Evolutionary conservation across 2,797 vertebrate species (phyloP).

Genomic region (Aphelocoma californica): DNA sequence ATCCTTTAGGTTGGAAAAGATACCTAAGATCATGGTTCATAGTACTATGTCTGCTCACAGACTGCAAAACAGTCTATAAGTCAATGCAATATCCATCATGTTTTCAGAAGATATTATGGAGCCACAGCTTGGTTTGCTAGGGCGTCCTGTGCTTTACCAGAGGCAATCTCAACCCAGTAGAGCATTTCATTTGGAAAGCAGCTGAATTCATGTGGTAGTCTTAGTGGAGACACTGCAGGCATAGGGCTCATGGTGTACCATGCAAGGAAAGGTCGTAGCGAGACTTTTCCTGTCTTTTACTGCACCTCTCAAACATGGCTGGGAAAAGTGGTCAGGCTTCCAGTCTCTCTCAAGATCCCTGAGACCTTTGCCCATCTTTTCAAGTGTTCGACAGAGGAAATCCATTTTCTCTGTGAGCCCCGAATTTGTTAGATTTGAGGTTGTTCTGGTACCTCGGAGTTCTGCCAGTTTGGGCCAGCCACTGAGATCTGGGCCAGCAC

Average conservation of each 20-base stretch:
- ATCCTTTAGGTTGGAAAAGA: neutral
- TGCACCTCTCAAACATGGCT: rapidly evolving
- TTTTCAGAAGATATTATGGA: rapidly evolving
- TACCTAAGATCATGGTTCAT: neutral
- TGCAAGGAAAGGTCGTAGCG: rapidly evolving
- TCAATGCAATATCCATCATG: neutral
- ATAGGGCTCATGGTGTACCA: rapidly evolving
- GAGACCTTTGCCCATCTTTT: neutral
- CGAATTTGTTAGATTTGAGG: neutral
- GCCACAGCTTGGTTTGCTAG: neutral
- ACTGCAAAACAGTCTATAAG: neutral
- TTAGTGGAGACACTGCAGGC: neutral
- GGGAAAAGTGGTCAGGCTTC: neutral
- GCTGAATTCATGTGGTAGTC: neutral
- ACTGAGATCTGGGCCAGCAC: neutral
- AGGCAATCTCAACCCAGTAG: neutral
- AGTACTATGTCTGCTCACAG: neutral
- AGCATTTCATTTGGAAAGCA: neutral
- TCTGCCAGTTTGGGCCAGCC: neutral
- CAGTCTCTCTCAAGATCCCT: neutral
- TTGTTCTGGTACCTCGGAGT: neutral
- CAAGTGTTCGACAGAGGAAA: neutral
- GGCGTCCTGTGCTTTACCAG: neutral
- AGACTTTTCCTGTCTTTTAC: neutral
- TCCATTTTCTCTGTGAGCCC: neutral